Evolutionary conservation across 2,113 vertebrate genomes (phyloP).

Genomic region (Rutilus rutilus): DNA sequence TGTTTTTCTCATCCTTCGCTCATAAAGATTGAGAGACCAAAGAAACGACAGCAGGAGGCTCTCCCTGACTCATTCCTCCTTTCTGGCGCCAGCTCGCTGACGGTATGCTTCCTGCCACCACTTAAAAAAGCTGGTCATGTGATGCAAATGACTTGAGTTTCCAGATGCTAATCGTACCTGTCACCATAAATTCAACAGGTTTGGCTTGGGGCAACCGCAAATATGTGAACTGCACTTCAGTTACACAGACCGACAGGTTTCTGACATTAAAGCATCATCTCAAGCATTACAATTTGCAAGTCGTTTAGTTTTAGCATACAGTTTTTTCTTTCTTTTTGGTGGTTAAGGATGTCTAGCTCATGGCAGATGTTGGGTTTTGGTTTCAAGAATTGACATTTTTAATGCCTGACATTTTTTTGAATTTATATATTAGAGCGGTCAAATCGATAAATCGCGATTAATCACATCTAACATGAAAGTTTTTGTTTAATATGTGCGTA

Average conservation of each 20-base stretch:
- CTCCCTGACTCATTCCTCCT: constrained; percentile 87
- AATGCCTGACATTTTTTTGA: not conserved
- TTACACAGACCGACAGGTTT: constrained; percentile 9
- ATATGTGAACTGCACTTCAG: constrained; percentile 40
- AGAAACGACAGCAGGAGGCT: constrained; percentile 77
- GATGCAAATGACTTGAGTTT: constrained; percentile 73
- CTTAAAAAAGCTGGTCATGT: constrained; percentile 72
- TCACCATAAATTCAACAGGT: constrained; percentile 69
- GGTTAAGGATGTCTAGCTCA: constrained; percentile 14
- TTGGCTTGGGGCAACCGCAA: constrained; percentile 43
- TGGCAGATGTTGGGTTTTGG: not conserved
- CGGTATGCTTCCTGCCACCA: constrained; percentile 77
- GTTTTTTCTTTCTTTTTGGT: constrained; percentile 22
- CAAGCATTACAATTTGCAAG: not conserved
- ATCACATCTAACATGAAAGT: too few relatives aligned
- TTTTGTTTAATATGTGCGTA: too few relatives aligned
- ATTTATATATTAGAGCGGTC: too few relatives aligned
- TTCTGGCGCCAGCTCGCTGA: constrained; percentile 80
- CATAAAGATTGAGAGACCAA: constrained; percentile 75
- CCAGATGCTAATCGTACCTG: constrained; percentile 77
- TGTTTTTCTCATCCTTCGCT: constrained; percentile 71
- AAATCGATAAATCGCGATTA: too few relatives aligned
- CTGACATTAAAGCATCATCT: constrained; percentile 30
- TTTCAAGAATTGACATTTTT: not conserved
- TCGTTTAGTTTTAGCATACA: not conserved